These are phyloP conservation scores for Coccyzus lansbergi DNA, from an alignment of 2,797 vertebrate species.

Conservation along the genomic window DNA sequence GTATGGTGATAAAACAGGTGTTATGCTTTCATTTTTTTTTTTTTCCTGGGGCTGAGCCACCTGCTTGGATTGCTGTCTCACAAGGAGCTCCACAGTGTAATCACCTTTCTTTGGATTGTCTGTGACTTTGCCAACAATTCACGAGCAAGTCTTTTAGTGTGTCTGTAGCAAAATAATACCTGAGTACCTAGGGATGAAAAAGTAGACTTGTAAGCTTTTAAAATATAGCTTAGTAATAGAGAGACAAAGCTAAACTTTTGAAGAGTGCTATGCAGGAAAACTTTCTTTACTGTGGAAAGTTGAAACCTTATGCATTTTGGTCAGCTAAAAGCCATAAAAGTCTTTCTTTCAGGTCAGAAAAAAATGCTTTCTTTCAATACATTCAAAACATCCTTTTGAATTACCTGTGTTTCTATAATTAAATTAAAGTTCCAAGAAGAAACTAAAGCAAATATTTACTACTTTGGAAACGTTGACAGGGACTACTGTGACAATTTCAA, in stretches of 20 bases:
- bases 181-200: conserved; percentile 11
- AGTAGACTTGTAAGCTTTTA: not conserved
- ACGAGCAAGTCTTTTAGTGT: conserved; percentile 8
- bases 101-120: not conserved
- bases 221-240: not conserved
- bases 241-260: not conserved
- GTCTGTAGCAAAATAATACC: conserved; percentile 19
- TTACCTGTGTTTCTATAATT: not conserved
- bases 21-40: conserved; percentile 21
- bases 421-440: not conserved
- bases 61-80: not conserved
- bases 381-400: not conserved
- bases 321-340: not conserved
- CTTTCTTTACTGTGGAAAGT: not conserved
- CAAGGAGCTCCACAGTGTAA: not conserved
- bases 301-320: not conserved
- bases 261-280: not conserved
- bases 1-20: conserved; percentile 3
- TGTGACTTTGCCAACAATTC: conserved; percentile 12
- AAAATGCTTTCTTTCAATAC: not conserved
- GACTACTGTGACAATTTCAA: not conserved
- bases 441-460: not conserved
- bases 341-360: not conserved
- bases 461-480: not conserved
- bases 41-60: conserved; percentile 40